Conservation (phyloP, 2,797 vertebrate genomes). For the Tenualosa thibaudeaui region DNA sequence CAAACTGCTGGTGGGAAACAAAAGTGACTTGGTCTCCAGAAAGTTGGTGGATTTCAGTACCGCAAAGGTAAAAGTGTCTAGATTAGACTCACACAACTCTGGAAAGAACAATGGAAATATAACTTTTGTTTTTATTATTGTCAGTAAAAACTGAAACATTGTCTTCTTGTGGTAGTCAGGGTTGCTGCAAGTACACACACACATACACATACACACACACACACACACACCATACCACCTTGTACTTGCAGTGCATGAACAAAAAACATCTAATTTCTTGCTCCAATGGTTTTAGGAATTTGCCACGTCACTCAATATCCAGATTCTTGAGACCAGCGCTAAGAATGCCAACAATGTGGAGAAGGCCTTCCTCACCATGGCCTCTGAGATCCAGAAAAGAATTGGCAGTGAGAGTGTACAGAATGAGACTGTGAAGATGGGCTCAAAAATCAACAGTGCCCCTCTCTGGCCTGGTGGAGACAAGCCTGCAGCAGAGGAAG, state of each 20-base stretch:
- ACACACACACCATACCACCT: not conserved
- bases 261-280: not conserved
- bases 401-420: slow-evolving; percentile 68
- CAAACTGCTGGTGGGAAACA: slow-evolving; percentile 79
- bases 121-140: too few species aligned
- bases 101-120: too few species aligned
- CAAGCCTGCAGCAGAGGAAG: slow-evolving; percentile 60
- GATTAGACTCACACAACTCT: not conserved
- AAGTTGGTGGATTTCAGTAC: slow-evolving; percentile 77
- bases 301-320: slow-evolving; percentile 69
- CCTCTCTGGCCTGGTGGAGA: slow-evolving; percentile 73
- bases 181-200: not conserved
- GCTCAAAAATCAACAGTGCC: slow-evolving; percentile 72
- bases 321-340: slow-evolving; percentile 78
- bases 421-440: slow-evolving; percentile 55
- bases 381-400: slow-evolving; percentile 75
- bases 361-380: slow-evolving; percentile 72
- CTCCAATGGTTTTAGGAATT: slow-evolving; percentile 64
- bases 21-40: slow-evolving; percentile 75
- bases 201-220: too few species aligned
- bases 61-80: slow-evolving; percentile 68
- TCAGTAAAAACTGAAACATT: not conserved
- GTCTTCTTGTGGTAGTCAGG: not conserved
- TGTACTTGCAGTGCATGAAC: not conserved
- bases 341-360: slow-evolving; percentile 77